phyloP scores from a whole-genome alignment of 2,797 vertebrate genomes.

The Bovichtus diacanthus region DNA sequence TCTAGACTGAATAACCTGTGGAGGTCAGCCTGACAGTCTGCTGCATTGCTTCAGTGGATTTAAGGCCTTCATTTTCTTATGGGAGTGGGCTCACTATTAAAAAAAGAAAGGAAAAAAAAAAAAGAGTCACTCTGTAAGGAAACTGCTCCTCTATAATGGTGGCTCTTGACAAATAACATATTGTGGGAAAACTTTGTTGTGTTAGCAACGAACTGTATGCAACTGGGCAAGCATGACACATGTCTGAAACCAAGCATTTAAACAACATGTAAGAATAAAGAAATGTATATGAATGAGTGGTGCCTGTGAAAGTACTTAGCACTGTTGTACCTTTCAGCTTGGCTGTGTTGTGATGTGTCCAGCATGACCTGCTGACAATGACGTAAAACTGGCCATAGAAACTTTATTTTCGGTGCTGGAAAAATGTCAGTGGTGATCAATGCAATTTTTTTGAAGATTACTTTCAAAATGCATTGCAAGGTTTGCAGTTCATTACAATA shows the following conservation, averaged over 20 bases:
- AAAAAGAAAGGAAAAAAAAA: too few relatives aligned
- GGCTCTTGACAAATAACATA: constrained; percentile 26
- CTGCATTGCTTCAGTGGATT: constrained; percentile 40
- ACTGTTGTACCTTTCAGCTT: constrained; percentile 43
- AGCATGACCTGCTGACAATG: constrained; percentile 38
- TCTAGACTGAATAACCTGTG: constrained; percentile 66
- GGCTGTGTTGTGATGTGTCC: constrained; percentile 35
- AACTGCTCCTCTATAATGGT: constrained; percentile 29
- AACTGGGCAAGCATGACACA: constrained; percentile 55
- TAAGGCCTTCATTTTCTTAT: constrained; percentile 50
- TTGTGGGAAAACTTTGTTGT: constrained; percentile 31
- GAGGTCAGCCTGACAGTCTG: constrained; percentile 58
- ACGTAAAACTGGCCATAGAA: constrained; percentile 26
- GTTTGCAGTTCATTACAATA: constrained; percentile 23
- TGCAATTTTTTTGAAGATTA: constrained; percentile 22
- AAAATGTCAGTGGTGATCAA: constrained; percentile 21
- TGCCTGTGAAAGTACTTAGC: constrained; percentile 15
- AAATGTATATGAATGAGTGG: constrained; percentile 36
- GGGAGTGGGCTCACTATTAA: constrained; percentile 26
- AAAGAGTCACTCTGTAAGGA: constrained; percentile 38
- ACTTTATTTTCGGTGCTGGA: not conserved
- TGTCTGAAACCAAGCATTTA: constrained; percentile 51
- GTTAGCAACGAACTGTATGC: constrained; percentile 33
- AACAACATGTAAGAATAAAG: constrained; percentile 19
- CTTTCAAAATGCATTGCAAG: constrained; percentile 24